Evolutionary conservation across 2,113 vertebrate genomes (phyloP), one percentile per base, ranked within the genome.

Genomic region (Notiomystis cincta): DNA sequence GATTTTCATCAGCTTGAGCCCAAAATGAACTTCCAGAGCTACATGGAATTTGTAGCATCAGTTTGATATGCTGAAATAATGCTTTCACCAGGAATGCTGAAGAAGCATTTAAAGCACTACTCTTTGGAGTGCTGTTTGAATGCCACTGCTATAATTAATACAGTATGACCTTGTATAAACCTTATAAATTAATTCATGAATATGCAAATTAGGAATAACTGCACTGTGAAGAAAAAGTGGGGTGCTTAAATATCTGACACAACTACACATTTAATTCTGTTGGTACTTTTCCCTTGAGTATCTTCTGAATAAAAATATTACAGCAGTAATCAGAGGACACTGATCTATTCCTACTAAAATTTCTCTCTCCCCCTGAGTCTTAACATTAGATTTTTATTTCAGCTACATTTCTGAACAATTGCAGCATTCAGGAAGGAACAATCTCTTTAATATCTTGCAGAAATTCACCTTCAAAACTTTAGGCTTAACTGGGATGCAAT

Each of bases 231-330:
- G 81, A 92, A 95, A 87, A 92, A 86, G 71, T 90, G 56, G 71
- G 79, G 85, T 95, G 58, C 75, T 96, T 95, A 97, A 93, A 54
- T 91, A 83, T 75, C 82, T 96, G 92, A 93, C 79, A 97, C 19
- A 90, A 51, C 88, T 90, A 94, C 88, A 95, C 28, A 86, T 96
- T 93, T 90, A 80, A 78, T 92, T 96, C 71, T 90, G 67, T 77
- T 78, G 28, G 13, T 75, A 86, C 60, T 86, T 88, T 31, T 78
- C 92, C 90, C 79, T 48, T 0, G 54, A 86, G 93, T 83, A 89
- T 51, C 64, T 92, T 90, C 71, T 83, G 81, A 93, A 90, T 85
- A 94, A 93, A 93, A 95, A 57, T 91, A 85, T 54, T 79, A 91
- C 47, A 83, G 79, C 67, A 83, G 79, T 57, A 86, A 86, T 92